These are phyloP conservation scores for Halisarca cf. caerulea DNA, from an alignment of 37 sponge, comb jelly and placozoan species.

Conservation along the genomic window DNA sequence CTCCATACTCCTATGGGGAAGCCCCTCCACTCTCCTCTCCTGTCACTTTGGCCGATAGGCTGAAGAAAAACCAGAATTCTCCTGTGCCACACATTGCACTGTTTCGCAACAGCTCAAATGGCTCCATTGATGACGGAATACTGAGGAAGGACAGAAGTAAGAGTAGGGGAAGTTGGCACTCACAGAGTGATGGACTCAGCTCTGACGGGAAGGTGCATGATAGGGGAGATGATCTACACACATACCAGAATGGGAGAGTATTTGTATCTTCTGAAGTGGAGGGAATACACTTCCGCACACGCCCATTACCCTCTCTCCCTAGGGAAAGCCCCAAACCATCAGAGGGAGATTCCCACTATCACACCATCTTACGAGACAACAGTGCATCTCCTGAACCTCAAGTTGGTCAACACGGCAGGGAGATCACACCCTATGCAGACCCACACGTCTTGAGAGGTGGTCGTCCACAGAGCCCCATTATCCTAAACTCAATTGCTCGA, in stretches of 20 bases:
- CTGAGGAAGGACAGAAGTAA: background rate
- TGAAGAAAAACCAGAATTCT: background rate
- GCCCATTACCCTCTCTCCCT: slow-evolving; percentile 8
- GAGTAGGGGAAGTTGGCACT: background rate
- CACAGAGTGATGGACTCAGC: background rate
- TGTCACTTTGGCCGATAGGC: background rate
- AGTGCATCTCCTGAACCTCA: slow-evolving; percentile 1
- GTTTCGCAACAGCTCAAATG: background rate
- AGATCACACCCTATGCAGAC: background rate
- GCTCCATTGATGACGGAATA: background rate
- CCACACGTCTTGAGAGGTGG: background rate
- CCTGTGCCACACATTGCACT: background rate
- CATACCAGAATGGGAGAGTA: background rate
- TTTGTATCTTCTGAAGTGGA: background rate
- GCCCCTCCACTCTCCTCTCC: background rate
- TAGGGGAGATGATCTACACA: background rate
- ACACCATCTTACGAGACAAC: background rate
- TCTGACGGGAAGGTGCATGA: background rate
- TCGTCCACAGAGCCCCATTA: background rate
- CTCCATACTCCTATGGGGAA: background rate
- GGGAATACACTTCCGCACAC: background rate
- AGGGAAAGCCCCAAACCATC: background rate
- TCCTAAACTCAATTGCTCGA: background rate
- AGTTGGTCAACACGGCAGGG: background rate
- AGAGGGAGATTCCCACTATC: background rate